Conservation (phyloP, 2,113 vertebrate species). For the Micromys minutus region DNA sequence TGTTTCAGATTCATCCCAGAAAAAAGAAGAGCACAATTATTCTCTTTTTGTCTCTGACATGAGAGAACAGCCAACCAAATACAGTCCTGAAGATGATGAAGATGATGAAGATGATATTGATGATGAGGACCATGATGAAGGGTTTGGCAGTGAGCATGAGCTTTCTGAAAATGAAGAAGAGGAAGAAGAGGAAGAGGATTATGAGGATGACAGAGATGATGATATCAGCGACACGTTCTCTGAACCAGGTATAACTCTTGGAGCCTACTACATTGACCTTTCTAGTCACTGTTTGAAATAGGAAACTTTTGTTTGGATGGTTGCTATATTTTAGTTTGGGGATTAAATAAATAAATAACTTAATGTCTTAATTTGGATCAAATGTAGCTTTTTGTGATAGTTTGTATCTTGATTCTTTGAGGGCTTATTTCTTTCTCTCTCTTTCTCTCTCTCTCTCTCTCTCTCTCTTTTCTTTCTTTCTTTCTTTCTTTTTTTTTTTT, state of each 20-base stretch:
- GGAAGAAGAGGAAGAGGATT: slow-evolving; percentile 92
- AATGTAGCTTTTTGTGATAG: neutral
- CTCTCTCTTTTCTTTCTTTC: neutral
- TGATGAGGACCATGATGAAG: slow-evolving; percentile 98
- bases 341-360: neutral
- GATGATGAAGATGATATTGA: slow-evolving; percentile 93
- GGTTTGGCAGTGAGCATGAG: slow-evolving; percentile 98
- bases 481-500: slow-evolving; percentile 3
- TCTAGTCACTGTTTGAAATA: slow-evolving; percentile 10
- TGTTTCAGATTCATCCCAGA: slow-evolving; percentile 90
- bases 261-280: slow-evolving; percentile 17
- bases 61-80: slow-evolving; percentile 87
- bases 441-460: neutral
- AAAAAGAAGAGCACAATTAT: slow-evolving; percentile 99
- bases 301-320: neutral
- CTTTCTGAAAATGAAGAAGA: slow-evolving; percentile 96
- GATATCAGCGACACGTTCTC: slow-evolving; percentile 99
- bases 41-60: slow-evolving; percentile 95
- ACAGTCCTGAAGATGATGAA: slow-evolving; percentile 89
- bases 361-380: slow-evolving; percentile 25
- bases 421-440: slow-evolving; percentile 10
- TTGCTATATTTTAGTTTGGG: slow-evolving; percentile 43
- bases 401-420: slow-evolving; percentile 23
- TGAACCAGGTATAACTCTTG: slow-evolving; percentile 91
- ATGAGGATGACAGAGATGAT: slow-evolving; percentile 96